Percentiles rank a stretch among this genome's conserved stretches.
phyloP scores from a whole-genome alignment of 2,888 invertebrate species.

The Lucinisca nassula region DNA sequence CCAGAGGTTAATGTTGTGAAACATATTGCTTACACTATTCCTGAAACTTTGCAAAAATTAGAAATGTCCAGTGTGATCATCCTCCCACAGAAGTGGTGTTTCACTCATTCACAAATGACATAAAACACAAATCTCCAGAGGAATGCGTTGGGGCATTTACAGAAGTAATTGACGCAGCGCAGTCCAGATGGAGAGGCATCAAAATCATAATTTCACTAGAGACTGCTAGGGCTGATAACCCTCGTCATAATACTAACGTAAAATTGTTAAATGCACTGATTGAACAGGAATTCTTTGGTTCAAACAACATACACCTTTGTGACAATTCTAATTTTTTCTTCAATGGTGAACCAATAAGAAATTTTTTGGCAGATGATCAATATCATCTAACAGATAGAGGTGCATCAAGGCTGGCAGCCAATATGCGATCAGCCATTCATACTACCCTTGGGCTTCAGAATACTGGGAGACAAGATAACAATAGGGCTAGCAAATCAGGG shows the following conservation, averaged over 20 bases:
- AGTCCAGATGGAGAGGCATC: slow-evolving; percentile 1
- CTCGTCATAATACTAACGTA: background rate
- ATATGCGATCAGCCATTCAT: background rate
- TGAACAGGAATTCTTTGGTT: background rate
- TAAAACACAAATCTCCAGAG: background rate
- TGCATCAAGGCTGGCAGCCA: background rate
- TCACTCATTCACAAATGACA: slow-evolving; percentile 4
- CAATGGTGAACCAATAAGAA: background rate
- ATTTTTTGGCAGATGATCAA: background rate
- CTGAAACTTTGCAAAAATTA: background rate
- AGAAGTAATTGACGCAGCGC: background rate
- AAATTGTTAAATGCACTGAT: background rate
- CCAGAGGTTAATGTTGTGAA: background rate
- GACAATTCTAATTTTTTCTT: background rate
- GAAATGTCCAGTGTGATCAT: background rate
- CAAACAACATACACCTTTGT: background rate
- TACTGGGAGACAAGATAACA: no score
- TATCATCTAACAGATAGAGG: background rate
- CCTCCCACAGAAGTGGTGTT: background rate
- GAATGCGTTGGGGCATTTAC: background rate
- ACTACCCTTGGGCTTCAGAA: background rate
- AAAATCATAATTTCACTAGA: slow-evolving; percentile 2
- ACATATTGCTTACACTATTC: background rate
- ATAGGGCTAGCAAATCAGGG: background rate
- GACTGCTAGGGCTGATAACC: background rate